Base-by-base conservation (phyloP, 30 jellyfish, hydroid and myxozoan species). In the Catostylus mosaicus region DNA sequence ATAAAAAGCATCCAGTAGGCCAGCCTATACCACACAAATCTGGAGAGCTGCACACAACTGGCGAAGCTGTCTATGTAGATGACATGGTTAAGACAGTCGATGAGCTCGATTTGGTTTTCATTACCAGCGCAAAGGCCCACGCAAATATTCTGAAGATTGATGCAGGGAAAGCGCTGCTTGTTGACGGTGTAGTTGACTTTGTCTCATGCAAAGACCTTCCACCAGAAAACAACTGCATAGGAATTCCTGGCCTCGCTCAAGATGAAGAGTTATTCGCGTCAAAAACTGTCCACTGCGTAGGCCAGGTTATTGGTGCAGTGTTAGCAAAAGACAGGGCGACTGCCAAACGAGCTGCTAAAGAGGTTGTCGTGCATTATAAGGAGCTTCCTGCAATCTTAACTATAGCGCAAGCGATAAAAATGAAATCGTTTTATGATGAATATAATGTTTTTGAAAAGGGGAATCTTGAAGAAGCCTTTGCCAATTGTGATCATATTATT, bases 61-160 rank as follows among this genome's bases (percentile, higher is more conserved):
- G 87, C 3, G 89, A 77, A 59, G 89, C 89, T 8, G 79, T 77
- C 8, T 77, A 77, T 60, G 62, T 61, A 14, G 89, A 77, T 57
- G 89, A 77, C 48, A 57, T 77, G 61, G 61, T 80, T 18, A 60
- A 45, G 30, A 62, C 76, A 1, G 31, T 2, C 1, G 70, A 31
- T 23, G 80, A 77, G 80, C 89, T 60, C 1, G 65, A 77, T 30
- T 34, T 77, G 60, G 89, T 33, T n/a, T 38, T 61, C 38, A 75
- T 77, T 8, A 37, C 59, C 24, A 57, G 87, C 65, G 56, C 27
- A 33, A 76, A 76, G 37, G 67, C 78, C 31, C 87, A 76, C 20
- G 89, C 89, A n/a, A 59, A 38, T 20, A 59, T 60, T 31, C 32
- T 77, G 26, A 56, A 36, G 48, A 61, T 77, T 19, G 80, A 77